Percentiles rank a stretch among this genome's conserved stretches.
phyloP scores from a whole-genome alignment of 1,140 invertebrate species.

The Paraescarpia echinospica region DNA sequence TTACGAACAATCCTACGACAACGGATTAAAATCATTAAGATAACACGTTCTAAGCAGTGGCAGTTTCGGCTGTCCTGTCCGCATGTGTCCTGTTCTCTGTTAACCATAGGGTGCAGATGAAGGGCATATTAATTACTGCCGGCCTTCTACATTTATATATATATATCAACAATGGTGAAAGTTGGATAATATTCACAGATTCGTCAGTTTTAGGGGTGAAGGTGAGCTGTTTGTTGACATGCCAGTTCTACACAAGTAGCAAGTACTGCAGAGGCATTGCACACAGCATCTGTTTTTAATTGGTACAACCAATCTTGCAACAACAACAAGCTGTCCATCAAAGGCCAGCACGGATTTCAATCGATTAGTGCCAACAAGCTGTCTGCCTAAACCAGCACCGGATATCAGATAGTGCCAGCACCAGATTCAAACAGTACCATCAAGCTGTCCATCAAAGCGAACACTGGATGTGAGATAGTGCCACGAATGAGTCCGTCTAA shows the following conservation, averaged over 20 bases:
- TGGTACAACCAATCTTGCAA: neutral
- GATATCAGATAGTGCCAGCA: neutral
- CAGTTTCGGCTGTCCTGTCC: neutral
- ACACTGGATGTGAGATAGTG: neutral
- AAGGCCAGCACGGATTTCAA: neutral
- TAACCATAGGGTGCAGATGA: neutral
- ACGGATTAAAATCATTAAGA: neutral
- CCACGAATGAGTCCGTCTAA: neutral
- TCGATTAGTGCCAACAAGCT: neutral
- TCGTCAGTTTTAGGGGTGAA: neutral
- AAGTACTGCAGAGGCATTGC: neutral
- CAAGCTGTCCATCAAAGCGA: neutral
- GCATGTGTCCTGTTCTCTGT: neutral
- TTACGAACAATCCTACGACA: neutral
- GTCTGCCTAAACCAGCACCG: neutral
- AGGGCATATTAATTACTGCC: neutral
- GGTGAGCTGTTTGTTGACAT: neutral
- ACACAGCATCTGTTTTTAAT: neutral
- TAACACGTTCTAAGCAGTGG: neutral
- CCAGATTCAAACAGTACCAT: neutral
- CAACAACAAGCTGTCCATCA: neutral
- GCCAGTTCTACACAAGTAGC: neutral
- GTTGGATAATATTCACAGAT: neutral
- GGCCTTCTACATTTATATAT: neutral
- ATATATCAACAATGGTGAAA: neutral